Conservation (phyloP, 1,140 invertebrate genomes). For the Hesperophylax magnus region DNA sequence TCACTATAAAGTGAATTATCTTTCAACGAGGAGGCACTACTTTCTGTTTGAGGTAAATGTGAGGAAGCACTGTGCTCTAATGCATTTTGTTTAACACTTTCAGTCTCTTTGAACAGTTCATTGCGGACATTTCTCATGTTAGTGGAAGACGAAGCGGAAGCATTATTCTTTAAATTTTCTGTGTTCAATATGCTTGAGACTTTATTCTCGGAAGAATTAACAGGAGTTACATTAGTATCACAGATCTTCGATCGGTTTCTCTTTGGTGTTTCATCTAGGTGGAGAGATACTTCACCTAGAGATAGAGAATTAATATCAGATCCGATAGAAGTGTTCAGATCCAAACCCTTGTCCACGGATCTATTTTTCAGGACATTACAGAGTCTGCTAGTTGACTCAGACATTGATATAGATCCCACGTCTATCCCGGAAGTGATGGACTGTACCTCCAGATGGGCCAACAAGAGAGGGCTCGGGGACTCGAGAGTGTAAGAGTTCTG, state of each 20-base stretch:
- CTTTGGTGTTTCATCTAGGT: neutral
- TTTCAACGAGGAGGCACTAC: neutral
- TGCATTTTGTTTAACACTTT: conserved; percentile 20
- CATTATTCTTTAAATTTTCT: neutral
- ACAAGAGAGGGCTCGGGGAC: conserved; percentile 73
- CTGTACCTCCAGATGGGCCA: conserved; percentile 73
- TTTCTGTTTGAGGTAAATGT: neutral
- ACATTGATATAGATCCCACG: conserved; percentile 69
- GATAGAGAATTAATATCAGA: conserved; percentile 54
- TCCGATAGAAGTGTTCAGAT: conserved; percentile 64
- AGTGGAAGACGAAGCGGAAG: conserved; percentile 5
- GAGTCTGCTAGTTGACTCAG: conserved; percentile 59
- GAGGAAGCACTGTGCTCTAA: neutral
- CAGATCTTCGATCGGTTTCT: neutral
- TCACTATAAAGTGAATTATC: neutral
- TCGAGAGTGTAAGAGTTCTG: conserved; percentile 77
- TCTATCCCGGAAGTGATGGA: conserved; percentile 66
- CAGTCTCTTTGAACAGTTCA: conserved; percentile 34
- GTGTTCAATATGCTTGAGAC: neutral
- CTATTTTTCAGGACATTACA: conserved; percentile 64
- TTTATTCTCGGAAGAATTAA: conserved; percentile 5
- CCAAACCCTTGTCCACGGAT: conserved; percentile 60
- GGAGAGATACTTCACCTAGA: neutral
- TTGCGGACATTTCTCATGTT: conserved; percentile 1
- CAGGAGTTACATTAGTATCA: neutral